A percentile compares a stretch with the other conserved stretches of the same genome.
Conservation (phyloP, 2,888 invertebrate species). For the Aromia moschata region DNA sequence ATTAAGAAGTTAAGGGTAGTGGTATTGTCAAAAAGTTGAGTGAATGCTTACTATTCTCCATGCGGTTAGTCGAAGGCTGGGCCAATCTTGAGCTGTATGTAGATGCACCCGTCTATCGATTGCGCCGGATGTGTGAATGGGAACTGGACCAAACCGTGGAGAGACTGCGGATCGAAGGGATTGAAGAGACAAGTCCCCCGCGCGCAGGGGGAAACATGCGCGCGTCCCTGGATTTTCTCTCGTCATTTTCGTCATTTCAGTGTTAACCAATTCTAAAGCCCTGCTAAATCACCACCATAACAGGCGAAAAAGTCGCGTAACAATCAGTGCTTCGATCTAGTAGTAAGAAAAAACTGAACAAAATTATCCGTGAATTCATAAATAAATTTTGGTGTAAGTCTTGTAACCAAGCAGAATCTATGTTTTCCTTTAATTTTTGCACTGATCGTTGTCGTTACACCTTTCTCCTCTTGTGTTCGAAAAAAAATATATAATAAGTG, state of each 20-base stretch:
- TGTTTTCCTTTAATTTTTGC: constrained; percentile 54
- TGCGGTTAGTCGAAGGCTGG: constrained; percentile 20
- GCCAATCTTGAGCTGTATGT: background rate
- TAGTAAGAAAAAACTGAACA: constrained; percentile 50
- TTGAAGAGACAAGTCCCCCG: constrained; percentile 40
- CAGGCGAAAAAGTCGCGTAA: constrained; percentile 29
- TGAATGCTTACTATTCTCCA: constrained; percentile 45
- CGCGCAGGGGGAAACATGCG: constrained; percentile 28
- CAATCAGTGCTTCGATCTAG: constrained; percentile 35
- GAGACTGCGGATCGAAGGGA: constrained; percentile 49
- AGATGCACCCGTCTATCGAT: constrained; percentile 13
- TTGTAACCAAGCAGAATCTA: constrained; percentile 38
- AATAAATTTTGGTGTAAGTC: constrained; percentile 59
- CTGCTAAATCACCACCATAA: constrained; percentile 42
- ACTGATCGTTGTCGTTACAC: constrained; percentile 56
- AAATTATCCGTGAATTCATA: constrained; percentile 58
- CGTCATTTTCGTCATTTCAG: constrained; percentile 32
- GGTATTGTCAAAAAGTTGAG: background rate
- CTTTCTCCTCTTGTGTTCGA: constrained; percentile 40
- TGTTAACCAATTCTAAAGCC: constrained; percentile 44
- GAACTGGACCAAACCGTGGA: constrained; percentile 50
- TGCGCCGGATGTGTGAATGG: constrained; percentile 6
- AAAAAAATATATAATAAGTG: constrained; percentile 35
- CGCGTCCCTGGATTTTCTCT: background rate
- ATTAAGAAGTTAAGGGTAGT: background rate